Conservation (phyloP, 2,113 vertebrate genomes). For the Hippocampus barbouri region DNA sequence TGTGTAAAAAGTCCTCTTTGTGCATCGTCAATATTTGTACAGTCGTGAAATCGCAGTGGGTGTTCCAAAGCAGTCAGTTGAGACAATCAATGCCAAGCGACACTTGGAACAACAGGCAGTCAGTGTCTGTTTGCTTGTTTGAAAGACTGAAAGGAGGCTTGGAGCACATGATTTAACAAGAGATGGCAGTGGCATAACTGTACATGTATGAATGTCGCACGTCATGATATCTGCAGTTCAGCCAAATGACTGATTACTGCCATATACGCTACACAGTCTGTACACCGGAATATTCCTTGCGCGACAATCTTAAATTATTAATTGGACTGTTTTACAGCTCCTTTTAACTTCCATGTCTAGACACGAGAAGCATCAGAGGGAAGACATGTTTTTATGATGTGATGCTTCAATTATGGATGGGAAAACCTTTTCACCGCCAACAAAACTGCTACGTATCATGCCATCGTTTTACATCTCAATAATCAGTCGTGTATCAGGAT, state of each 20-base stretch:
- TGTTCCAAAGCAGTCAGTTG: slow-evolving; percentile 35
- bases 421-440: slow-evolving; percentile 9
- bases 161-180: slow-evolving; percentile 18
- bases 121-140: slow-evolving; percentile 14
- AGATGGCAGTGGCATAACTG: not conserved
- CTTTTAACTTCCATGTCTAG: not conserved
- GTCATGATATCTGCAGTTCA: slow-evolving; percentile 13
- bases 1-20: slow-evolving; percentile 9
- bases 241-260: not conserved
- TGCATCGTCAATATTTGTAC: slow-evolving; percentile 34
- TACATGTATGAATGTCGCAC: not conserved
- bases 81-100: slow-evolving; percentile 21
- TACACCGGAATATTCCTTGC: not conserved
- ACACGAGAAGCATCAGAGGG: slow-evolving; percentile 8
- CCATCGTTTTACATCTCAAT: not conserved
- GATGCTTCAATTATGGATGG: slow-evolving; percentile 16
- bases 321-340: not conserved
- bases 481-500: not conserved
- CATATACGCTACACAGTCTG: too few species aligned
- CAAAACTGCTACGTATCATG: not conserved
- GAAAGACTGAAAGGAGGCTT: slow-evolving; percentile 17
- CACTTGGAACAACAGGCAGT: slow-evolving; percentile 33
- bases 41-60: slow-evolving; percentile 33
- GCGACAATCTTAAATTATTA: not conserved
- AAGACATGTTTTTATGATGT: slow-evolving; percentile 19